A percentile compares a stretch with the other conserved stretches of the same genome.
These are phyloP conservation scores for Cephus pulcher DNA, from an alignment of 2,888 invertebrate species.

Conservation along the genomic window DNA sequence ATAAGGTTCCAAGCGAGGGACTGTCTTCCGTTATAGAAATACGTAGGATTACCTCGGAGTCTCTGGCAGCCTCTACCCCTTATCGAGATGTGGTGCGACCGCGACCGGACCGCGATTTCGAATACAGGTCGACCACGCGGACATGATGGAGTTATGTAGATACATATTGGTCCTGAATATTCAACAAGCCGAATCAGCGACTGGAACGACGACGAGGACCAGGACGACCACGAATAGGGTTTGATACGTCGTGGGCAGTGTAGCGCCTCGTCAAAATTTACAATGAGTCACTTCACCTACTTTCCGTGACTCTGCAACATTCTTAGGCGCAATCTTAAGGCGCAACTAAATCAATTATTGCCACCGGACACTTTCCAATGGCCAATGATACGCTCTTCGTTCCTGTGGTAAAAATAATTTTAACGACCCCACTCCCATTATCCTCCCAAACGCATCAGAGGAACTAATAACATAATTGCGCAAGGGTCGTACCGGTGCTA, in stretches of 20 bases:
- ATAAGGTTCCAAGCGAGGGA: constrained; percentile 14
- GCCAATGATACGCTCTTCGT: not conserved
- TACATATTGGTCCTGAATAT: constrained; percentile 43
- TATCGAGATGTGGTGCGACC: not conserved
- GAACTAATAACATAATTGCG: not conserved
- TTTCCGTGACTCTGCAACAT: not conserved
- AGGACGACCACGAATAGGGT: not conserved
- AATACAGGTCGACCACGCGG: constrained; percentile 17
- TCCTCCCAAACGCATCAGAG: not conserved
- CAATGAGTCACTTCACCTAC: not conserved
- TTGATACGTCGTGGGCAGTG: not conserved
- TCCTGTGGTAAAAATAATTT: not conserved
- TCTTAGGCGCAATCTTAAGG: not conserved
- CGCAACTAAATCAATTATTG: not conserved
- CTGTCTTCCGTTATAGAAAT: not conserved
- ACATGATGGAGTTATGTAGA: constrained; percentile 35
- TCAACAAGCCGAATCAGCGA: constrained; percentile 45
- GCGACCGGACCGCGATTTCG: not conserved
- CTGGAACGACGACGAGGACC: constrained; percentile 1
- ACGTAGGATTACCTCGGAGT: not conserved
- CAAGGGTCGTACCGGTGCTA: not conserved
- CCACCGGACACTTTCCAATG: not conserved
- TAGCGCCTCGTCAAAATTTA: not conserved
- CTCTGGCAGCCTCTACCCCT: not conserved
- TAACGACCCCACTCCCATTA: not conserved